Evolutionary conservation across 2,888 invertebrate genomes (phyloP).

Genomic region (Schrankia costaestrigalis): DNA sequence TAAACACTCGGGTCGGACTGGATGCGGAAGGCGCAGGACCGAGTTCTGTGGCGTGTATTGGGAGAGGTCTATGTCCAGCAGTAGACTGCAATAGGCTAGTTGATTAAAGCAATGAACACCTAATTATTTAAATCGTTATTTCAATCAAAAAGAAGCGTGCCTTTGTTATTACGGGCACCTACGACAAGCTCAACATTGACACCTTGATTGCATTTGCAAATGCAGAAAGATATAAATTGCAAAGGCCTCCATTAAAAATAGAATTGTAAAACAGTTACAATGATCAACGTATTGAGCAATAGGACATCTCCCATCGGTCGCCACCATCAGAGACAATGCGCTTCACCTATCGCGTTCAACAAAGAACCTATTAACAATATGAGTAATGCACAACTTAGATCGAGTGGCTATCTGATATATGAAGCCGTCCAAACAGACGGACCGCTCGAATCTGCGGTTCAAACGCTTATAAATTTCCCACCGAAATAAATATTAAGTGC

Average conservation of each 20-base stretch:
- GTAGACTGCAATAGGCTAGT: too few species aligned
- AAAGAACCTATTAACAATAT: slow-evolving; percentile 63
- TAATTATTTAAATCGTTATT: too few species aligned
- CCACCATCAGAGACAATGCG: slow-evolving; percentile 42
- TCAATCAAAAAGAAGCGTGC: too few species aligned
- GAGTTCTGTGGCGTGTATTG: too few species aligned
- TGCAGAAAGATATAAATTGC: slow-evolving; percentile 20
- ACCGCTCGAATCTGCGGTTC: slow-evolving; percentile 21
- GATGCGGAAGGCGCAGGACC: too few species aligned
- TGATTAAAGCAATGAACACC: too few species aligned
- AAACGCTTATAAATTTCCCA: slow-evolving; percentile 7
- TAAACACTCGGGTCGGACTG: too few species aligned
- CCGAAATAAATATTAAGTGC: slow-evolving; percentile 9
- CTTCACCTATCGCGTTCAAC: slow-evolving; percentile 60
- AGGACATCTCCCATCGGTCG: slow-evolving; percentile 33
- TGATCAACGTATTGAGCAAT: slow-evolving; percentile 32
- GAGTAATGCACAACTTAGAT: slow-evolving; percentile 68
- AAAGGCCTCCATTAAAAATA: slow-evolving; percentile 21
- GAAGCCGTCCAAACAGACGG: slow-evolving; percentile 34
- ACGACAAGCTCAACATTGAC: slow-evolving; percentile 2
- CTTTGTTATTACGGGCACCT: too few species aligned
- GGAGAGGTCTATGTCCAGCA: too few species aligned
- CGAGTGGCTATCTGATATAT: slow-evolving; percentile 51
- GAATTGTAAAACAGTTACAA: slow-evolving; percentile 22
- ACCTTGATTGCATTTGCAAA: slow-evolving; percentile 6